phyloP scores from a whole-genome alignment of 64 coral and sea anemone species.

The Cladopsammia gracilis region DNA sequence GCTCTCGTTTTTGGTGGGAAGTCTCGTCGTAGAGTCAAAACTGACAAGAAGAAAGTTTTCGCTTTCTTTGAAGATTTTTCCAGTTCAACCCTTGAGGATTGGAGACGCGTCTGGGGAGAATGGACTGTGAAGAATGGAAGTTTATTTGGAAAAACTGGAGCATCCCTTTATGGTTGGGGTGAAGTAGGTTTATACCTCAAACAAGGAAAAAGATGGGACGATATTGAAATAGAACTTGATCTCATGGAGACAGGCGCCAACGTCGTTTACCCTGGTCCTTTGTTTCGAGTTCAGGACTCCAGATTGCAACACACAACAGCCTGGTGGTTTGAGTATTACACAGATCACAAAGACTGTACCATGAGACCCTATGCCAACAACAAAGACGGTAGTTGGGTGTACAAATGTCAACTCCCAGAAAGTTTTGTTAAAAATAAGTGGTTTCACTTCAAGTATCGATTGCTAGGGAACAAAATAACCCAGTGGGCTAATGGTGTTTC shows the following conservation, averaged over 20 bases:
- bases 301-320: conserved; percentile 57
- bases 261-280: conserved; percentile 61
- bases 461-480: conserved; percentile 53
- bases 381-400: conserved; percentile 60
- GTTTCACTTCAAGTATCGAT: conserved; percentile 76
- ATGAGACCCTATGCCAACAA: conserved; percentile 70
- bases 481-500: conserved; percentile 72
- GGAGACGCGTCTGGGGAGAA: conserved; percentile 58
- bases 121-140: conserved; percentile 45
- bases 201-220: conserved; percentile 63
- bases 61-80: conserved; percentile 89
- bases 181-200: conserved; percentile 64
- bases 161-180: background rate
- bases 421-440: conserved; percentile 53
- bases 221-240: conserved; percentile 76
- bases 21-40: conserved; percentile 33
- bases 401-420: conserved; percentile 62
- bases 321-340: conserved; percentile 86
- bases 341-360: conserved; percentile 62
- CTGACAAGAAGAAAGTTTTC: conserved; percentile 58
- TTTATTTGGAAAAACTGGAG: conserved; percentile 72
- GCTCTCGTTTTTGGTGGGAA: conserved; percentile 68
- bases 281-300: conserved; percentile 56
- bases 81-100: conserved; percentile 3
- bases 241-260: conserved; percentile 42